These are phyloP conservation scores for Hedya salicella DNA, from an alignment of 2,888 invertebrate species.

Conservation along the genomic window DNA sequence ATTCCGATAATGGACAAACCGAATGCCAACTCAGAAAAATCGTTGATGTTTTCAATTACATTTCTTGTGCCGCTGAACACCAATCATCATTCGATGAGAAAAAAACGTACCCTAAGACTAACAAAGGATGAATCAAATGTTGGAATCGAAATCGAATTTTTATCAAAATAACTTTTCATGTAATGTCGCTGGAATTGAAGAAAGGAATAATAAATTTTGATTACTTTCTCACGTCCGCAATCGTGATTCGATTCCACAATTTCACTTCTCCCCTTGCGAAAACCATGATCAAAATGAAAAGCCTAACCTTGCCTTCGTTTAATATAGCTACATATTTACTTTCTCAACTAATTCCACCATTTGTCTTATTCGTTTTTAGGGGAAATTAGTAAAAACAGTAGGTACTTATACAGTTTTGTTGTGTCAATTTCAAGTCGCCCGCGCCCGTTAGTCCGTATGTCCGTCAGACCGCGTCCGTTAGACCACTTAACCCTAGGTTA, in stretches of 20 bases:
- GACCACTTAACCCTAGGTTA: too few relatives aligned
- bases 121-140: conserved; percentile 53
- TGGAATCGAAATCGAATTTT: conserved; percentile 57
- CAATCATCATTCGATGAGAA: conserved; percentile 36
- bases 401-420: too few relatives aligned
- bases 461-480: too few relatives aligned
- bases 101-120: conserved; percentile 31
- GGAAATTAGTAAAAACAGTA: too few relatives aligned
- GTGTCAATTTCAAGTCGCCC: too few relatives aligned
- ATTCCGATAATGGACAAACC: conserved; percentile 43
- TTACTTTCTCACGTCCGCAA: conserved; percentile 79
- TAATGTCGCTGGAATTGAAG: conserved; percentile 70
- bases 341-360: neutral
- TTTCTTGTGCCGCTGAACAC: conserved; percentile 39
- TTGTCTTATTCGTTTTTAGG: neutral
- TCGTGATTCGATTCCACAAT: conserved; percentile 80
- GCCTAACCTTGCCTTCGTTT: conserved; percentile 40
- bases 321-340: conserved; percentile 15
- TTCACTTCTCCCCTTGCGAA: conserved; percentile 66
- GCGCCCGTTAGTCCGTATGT: too few relatives aligned
- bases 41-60: conserved; percentile 55
- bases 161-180: conserved; percentile 67
- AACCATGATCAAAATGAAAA: conserved; percentile 75
- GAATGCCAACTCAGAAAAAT: conserved; percentile 54
- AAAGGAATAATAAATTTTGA: conserved; percentile 81